A percentile compares a stretch with the other conserved stretches of the same genome.
phyloP scores from a whole-genome alignment of 2,797 vertebrate species.

The Pteropus rufus region DNA sequence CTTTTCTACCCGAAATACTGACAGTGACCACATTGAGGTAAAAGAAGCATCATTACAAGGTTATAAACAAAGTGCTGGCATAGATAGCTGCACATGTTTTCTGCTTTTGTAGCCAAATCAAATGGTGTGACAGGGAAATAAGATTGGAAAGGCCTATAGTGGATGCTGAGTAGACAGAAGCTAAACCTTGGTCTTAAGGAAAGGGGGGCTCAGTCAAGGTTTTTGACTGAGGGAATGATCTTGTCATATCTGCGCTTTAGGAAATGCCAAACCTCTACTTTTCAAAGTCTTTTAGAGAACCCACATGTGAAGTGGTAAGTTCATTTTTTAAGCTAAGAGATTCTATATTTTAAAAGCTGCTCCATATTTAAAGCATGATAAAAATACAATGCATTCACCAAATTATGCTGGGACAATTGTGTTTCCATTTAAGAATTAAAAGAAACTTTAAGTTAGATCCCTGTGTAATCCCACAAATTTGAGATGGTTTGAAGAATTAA shows the following conservation, averaged over 20 bases:
- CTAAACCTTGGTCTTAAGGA: background rate
- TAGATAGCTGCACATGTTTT: background rate
- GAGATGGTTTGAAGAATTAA: background rate
- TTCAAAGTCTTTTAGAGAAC: background rate
- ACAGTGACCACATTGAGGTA: background rate
- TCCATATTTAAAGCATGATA: background rate
- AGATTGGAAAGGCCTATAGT: background rate
- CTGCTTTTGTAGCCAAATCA: background rate
- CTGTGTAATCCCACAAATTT: background rate
- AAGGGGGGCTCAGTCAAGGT: background rate
- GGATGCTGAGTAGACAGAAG: background rate
- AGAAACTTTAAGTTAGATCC: background rate
- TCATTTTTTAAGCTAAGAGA: background rate
- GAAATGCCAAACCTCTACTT: background rate
- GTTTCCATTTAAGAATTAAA: background rate
- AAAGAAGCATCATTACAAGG: background rate
- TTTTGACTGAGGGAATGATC: background rate
- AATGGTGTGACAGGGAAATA: background rate
- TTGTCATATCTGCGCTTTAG: background rate
- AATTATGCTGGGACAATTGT: background rate
- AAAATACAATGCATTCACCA: background rate
- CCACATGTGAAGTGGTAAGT: background rate
- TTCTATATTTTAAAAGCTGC: background rate
- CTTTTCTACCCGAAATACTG: background rate
- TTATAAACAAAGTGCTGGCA: background rate